Conservation (phyloP, 2,797 vertebrate genomes). For the Petrocephalus sullivani region DNA sequence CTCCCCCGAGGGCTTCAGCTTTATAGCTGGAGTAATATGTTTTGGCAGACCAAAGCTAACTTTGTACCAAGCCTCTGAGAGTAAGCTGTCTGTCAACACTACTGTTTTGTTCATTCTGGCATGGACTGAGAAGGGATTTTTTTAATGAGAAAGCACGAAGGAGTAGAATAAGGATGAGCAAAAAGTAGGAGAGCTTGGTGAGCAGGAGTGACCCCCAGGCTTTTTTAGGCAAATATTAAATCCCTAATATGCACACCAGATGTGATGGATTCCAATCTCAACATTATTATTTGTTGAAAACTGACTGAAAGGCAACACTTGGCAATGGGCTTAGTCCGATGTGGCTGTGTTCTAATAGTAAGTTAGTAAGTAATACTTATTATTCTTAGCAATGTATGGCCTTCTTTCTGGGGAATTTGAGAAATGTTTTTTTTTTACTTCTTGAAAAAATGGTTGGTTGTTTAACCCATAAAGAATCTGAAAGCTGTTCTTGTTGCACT, state of each 20-base stretch:
- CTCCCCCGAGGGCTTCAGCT: conserved; percentile 49
- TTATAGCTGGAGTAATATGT: conserved; percentile 59
- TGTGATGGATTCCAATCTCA: neutral
- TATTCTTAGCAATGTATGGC: neutral
- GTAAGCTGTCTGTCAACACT: conserved; percentile 62
- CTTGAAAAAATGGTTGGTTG: neutral
- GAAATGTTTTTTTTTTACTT: neutral
- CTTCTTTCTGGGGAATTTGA: neutral
- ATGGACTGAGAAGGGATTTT: conserved; percentile 57
- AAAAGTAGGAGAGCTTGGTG: neutral
- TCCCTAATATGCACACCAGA: neutral
- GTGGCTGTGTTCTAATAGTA: neutral
- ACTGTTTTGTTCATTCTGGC: conserved; percentile 53
- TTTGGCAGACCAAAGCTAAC: conserved; percentile 51
- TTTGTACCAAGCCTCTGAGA: conserved; percentile 57
- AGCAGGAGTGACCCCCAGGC: neutral
- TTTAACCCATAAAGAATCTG: neutral
- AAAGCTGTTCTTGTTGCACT: neutral
- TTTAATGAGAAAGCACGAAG: conserved; percentile 10
- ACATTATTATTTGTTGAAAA: neutral
- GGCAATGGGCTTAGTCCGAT: neutral
- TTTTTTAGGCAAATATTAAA: neutral
- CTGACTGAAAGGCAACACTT: neutral
- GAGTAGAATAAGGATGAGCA: neutral
- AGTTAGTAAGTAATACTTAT: neutral